Evolutionary conservation across 2,888 invertebrate genomes (phyloP).

Genomic region (Pseudanteris insignis): DNA sequence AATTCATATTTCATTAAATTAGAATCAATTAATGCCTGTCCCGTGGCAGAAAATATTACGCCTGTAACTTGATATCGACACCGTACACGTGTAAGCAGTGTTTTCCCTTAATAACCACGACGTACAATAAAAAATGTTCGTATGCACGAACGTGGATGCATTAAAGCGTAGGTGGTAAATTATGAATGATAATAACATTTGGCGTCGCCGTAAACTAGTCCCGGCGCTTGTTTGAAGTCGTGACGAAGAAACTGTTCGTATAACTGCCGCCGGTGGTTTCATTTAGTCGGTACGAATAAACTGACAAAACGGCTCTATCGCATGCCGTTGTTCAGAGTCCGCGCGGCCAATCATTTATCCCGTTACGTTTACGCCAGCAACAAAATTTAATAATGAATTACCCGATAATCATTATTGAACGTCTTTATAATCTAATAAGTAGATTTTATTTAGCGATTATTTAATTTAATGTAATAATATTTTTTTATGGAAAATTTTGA

Average conservation of each 20-base stretch:
- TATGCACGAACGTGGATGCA: slow-evolving; percentile 26
- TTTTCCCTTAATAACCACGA: slow-evolving; percentile 26
- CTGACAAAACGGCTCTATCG: no score
- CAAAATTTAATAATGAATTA: no score
- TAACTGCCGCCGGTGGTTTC: slow-evolving; percentile 35
- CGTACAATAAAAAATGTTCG: slow-evolving; percentile 28
- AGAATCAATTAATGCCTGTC: slow-evolving; percentile 20
- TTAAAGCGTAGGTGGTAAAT: slow-evolving; percentile 40
- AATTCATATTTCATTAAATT: slow-evolving; percentile 2
- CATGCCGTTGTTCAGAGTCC: no score
- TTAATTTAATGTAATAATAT: no score
- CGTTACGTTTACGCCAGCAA: no score
- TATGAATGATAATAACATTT: slow-evolving; percentile 42
- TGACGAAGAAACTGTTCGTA: slow-evolving; percentile 38
- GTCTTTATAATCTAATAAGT: no score
- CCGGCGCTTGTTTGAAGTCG: slow-evolving; percentile 43
- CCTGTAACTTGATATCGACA: slow-evolving; percentile 11
- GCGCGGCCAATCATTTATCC: no score
- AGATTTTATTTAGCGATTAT: no score
- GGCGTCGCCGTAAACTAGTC: slow-evolving; percentile 40
- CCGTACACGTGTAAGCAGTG: slow-evolving; percentile 20
- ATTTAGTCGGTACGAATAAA: slow-evolving; percentile 32
- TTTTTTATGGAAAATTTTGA: no score
- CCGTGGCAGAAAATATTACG: slow-evolving; percentile 19
- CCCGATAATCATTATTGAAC: no score